Percentiles rank a stretch among this genome's conserved stretches.
Conservation (phyloP, 1,140 invertebrate species). For the Bradynema listronoti region DNA sequence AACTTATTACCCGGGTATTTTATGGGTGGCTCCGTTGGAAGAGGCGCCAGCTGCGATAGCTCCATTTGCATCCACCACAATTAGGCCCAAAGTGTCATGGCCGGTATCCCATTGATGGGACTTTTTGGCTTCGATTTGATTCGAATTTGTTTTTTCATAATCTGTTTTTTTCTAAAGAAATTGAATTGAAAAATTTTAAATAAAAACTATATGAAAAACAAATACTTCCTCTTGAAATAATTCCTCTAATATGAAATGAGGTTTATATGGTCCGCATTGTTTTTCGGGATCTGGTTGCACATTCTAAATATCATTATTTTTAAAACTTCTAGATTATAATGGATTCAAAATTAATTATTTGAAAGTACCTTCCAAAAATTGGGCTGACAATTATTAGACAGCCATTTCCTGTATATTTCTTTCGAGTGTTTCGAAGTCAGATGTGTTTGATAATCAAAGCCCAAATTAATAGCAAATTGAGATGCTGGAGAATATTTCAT, state of each 20-base stretch:
- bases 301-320: conserved; percentile 64
- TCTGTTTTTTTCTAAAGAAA: too few relatives aligned
- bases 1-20: conserved; percentile 95
- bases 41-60: conserved; percentile 84
- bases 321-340: conserved; percentile 11
- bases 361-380: conserved; percentile 79
- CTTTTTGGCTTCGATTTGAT: too few relatives aligned
- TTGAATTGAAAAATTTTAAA: too few relatives aligned
- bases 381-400: conserved; percentile 76
- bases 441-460: conserved; percentile 74
- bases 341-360: conserved; percentile 1
- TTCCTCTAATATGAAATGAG: conserved; percentile 37
- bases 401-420: conserved; percentile 73
- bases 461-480: conserved; percentile 80
- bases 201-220: too few relatives aligned
- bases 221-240: too few relatives aligned
- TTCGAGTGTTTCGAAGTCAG: conserved; percentile 70
- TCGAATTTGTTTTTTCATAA: too few relatives aligned
- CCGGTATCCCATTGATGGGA: too few relatives aligned
- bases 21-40: conserved; percentile 84
- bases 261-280: conserved; percentile 80
- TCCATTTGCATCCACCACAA: conserved; percentile 74
- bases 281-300: conserved; percentile 74
- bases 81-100: conserved; percentile 95
- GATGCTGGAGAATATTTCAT: conserved; percentile 64